Evolutionary conservation across 2,113 vertebrate species (phyloP).

Genomic region (Carettochelys insculpta): DNA sequence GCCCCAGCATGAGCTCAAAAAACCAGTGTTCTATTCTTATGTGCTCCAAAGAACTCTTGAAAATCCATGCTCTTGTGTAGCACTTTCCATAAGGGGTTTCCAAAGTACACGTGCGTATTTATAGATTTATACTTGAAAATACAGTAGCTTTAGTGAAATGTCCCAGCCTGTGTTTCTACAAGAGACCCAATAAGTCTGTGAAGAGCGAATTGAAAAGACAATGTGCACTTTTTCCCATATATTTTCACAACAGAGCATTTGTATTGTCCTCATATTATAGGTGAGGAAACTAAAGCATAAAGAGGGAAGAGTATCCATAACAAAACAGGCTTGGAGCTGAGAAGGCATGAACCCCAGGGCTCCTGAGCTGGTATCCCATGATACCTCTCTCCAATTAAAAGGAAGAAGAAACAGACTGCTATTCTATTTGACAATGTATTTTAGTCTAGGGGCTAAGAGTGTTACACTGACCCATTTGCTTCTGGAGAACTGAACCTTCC

Average conservation of each 20-base stretch:
- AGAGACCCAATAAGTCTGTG: not conserved
- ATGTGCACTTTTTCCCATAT: not conserved
- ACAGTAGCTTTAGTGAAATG: not conserved
- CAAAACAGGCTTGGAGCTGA: not conserved
- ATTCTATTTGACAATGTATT: not conserved
- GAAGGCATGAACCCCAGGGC: not conserved
- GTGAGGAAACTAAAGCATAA: accelerated
- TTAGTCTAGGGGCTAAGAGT: not conserved
- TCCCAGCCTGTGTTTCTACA: not conserved
- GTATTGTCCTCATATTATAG: not conserved
- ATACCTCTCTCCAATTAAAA: not conserved
- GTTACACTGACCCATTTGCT: not conserved
- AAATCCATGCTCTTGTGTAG: not conserved
- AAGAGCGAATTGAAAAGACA: not conserved
- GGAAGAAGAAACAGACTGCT: not conserved
- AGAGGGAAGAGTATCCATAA: not conserved
- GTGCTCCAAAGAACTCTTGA: not conserved
- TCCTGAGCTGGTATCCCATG: not conserved
- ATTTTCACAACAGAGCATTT: not conserved
- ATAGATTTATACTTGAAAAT: not conserved
- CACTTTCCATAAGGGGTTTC: not conserved
- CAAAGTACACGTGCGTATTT: no score
- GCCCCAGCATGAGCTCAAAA: no score
- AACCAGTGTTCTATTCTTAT: no score
- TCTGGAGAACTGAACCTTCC: not conserved